Evolutionary conservation across 2,888 invertebrate species (phyloP), one percentile per base, ranked within the genome.

Genomic region (Troilus luridus): DNA sequence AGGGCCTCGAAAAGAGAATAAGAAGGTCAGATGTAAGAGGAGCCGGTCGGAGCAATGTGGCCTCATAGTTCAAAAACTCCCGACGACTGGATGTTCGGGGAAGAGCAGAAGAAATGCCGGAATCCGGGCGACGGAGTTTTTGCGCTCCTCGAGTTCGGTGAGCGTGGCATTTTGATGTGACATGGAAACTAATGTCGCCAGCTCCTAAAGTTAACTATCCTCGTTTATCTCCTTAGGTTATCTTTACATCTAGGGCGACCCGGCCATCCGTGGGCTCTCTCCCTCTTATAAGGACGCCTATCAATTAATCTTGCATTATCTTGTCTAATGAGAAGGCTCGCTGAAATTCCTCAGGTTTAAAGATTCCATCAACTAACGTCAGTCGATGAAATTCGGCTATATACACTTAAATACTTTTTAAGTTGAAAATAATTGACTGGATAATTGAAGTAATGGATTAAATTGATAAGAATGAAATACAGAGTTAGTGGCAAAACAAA

Each of bases 81-180:
- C 64, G 62, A 9, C 54, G 19, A 8, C 77, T 90, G 21, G 88
- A 90, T 90, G 90, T 89, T 89, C 89, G 89, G 89, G 62, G 89
- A 89, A 89, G 41, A 62, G 89, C 54, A 62, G 67, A 89, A 89
- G 89, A 89, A 89, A 54, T 89, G 21, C 54, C 62, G 60, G 89
- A 89, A 89, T 89, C 89, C 89, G 89, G 89, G 27, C 89, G 56
- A 64, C 21, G 89, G 58, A 64, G 89, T 64, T 89, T 89, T 89
- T 89, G 89, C 64, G 21, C 56, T 19, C 56, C 19, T 62, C 19
- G 88, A 11, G 17, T 24, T 27, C 41, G 88, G 90, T 62, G 59
- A 91, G 90, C 88, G 91, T 91, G 92, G 92, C 91, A 92, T 92
- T 91, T 92, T 92, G 92, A 92, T 92, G 91, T 91, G 92, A 92